These are phyloP conservation scores for Drosophila ficusphila DNA, from an alignment of 1,140 invertebrate genomes.

Conservation along the genomic window DNA sequence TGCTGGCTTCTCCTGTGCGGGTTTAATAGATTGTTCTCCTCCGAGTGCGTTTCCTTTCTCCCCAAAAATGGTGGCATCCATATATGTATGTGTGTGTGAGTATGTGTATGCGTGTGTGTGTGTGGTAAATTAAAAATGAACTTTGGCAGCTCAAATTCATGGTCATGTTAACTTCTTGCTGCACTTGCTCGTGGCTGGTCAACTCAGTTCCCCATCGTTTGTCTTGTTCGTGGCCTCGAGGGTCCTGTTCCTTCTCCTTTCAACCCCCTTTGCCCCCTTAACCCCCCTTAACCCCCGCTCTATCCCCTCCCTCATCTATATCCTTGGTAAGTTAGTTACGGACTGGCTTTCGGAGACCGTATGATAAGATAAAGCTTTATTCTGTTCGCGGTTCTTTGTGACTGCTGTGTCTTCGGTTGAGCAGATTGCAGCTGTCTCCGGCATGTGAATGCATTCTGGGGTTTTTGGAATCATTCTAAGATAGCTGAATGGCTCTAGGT, in stretches of 20 bases:
- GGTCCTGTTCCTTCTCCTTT: too few species aligned
- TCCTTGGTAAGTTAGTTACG: conserved; percentile 55
- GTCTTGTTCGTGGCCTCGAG: conserved; percentile 38
- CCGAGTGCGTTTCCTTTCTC: conserved; percentile 26
- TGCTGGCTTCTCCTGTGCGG: conserved; percentile 27
- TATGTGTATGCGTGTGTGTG: conserved; percentile 17
- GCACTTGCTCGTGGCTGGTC: conserved; percentile 56
- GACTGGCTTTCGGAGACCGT: conserved; percentile 52
- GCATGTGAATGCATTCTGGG: conserved; percentile 31
- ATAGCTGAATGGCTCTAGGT: conserved; percentile 12
- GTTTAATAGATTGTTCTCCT: conserved; percentile 65
- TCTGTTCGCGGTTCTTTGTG: conserved; percentile 44
- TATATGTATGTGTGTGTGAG: conserved; percentile 10
- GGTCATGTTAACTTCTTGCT: conserved; percentile 78
- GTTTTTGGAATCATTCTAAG: conserved; percentile 27
- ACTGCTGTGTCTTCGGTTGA: conserved; percentile 12
- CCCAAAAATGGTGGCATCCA: too few species aligned
- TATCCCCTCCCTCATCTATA: too few species aligned
- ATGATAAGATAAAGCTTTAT: conserved; percentile 72
- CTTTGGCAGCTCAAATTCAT: conserved; percentile 77
- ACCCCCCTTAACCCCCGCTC: neutral
- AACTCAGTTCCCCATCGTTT: conserved; percentile 59
- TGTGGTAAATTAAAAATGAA: conserved; percentile 75
- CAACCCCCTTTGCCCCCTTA: too few species aligned
- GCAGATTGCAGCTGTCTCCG: conserved; percentile 53